These are phyloP conservation scores for Bombus sibiricus DNA, from an alignment of 1,140 invertebrate genomes.

Conservation along the genomic window DNA sequence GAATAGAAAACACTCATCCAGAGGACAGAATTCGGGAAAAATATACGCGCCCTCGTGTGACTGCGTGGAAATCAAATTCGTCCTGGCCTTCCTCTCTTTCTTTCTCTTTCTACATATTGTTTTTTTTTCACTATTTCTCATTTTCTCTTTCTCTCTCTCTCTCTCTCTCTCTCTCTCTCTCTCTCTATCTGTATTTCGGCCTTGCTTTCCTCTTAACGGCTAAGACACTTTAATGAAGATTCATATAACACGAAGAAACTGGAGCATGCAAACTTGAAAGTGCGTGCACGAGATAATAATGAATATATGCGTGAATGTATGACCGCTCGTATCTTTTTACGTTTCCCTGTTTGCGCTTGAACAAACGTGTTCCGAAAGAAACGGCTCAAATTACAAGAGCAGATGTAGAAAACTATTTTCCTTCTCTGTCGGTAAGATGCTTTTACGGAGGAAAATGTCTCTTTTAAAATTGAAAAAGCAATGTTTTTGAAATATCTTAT, in stretches of 20 bases:
- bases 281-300: slow-evolving; percentile 36
- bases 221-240: slow-evolving; percentile 64
- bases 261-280: slow-evolving; percentile 66
- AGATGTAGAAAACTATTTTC: neutral
- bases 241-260: slow-evolving; percentile 68
- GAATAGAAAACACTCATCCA: slow-evolving; percentile 12
- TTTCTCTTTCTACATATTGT: neutral
- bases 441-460: neutral
- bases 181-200: neutral
- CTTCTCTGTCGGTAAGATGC: neutral
- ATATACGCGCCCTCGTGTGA: neutral
- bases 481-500: slow-evolving; percentile 1
- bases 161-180: neutral
- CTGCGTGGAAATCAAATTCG: slow-evolving; percentile 19
- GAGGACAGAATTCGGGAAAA: slow-evolving; percentile 10
- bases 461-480: neutral
- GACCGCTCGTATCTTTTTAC: slow-evolving; percentile 15
- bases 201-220: slow-evolving; percentile 44
- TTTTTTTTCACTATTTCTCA: neutral
- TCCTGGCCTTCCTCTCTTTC: neutral
- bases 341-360: neutral
- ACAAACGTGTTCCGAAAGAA: neutral
- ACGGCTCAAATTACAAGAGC: neutral
- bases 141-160: neutral
- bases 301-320: slow-evolving; percentile 20